Conservation (phyloP, 2,113 vertebrate genomes). For the Ageneiosus marmoratus region DNA sequence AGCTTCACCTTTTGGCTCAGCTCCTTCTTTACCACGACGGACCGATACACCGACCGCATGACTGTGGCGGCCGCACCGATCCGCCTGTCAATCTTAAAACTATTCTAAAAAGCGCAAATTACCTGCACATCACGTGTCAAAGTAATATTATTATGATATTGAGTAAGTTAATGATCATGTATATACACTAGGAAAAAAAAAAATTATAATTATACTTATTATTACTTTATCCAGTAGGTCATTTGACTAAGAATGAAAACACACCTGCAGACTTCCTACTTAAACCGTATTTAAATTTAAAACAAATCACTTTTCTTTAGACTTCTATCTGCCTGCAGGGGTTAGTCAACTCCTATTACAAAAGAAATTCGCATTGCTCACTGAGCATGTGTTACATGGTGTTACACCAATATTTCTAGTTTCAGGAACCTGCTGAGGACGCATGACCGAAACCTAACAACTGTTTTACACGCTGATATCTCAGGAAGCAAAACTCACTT, state of each 20-base stretch:
- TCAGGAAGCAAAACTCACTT: conserved; percentile 57
- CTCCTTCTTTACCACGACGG: too few relatives aligned
- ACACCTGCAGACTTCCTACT: not conserved
- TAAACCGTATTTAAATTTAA: not conserved
- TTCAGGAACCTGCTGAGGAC: not conserved
- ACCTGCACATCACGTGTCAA: not conserved
- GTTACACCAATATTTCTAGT: not conserved
- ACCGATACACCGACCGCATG: too few relatives aligned
- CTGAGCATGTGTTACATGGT: not conserved
- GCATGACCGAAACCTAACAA: not conserved
- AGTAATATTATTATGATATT: not conserved
- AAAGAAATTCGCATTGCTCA: not conserved
- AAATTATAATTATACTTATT: too few relatives aligned
- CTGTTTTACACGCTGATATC: not conserved
- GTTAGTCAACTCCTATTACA: not conserved
- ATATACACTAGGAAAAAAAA: not conserved
- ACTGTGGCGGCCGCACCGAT: too few relatives aligned
- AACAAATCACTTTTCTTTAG: not conserved
- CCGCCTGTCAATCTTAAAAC: too few relatives aligned
- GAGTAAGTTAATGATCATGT: not conserved
- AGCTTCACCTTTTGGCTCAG: too few relatives aligned
- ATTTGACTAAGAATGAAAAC: not conserved
- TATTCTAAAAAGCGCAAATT: not conserved
- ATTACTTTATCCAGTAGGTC: too few relatives aligned
- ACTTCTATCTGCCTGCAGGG: not conserved